Base-by-base conservation (phyloP, 2,797 vertebrate species). In the Clarias pachynema region DNA sequence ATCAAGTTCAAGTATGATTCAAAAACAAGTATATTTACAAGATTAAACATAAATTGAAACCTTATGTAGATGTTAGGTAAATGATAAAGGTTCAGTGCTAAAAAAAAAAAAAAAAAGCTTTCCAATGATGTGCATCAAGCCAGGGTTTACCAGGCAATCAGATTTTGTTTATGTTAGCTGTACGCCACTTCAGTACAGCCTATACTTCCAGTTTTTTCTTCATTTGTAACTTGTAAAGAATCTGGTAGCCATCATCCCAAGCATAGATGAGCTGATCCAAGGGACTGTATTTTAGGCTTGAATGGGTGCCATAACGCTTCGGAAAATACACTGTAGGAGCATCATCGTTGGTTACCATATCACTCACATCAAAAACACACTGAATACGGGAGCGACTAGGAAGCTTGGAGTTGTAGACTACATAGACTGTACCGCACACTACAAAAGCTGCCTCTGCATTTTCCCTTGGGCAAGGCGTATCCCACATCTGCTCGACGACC, bases 211-310 rank as follows among this genome's bases (percentile, higher is more conserved):
- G 91, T 90, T 98, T 99, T 91, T 95, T 96, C 90, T 96, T 98
- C 97, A 99, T 96, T 91, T 94, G 94, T 63, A 99, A 96, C 92
- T 97, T 98, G 92, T 99, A 99, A 63, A 99, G 94, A 89, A 99
- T 97, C 94, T 99, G 98, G 93, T 99, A 99, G 82, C 98, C 98
- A 0, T 99, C 97, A 0, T 99, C 98, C 98, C 98, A 99, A 88
- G 98, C 98, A 0, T 99, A 99, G 73, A 99, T 94, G 90, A 98
- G 96, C 90, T 96, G 95, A 92, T 99, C 98, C 0, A 89, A 93
- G 1, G 98, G 98, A 91, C 95, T 98, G 91, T 99, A 99, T 92
- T 99, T 98, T 90, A 99, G 94, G 89, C 98, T 97, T 90, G 98
- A 95, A 79, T 98, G 98, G 59, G 97, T 94, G 10, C 97, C 97